phyloP scores from a whole-genome alignment of 2,888 invertebrate genomes.

The Amphipoea lucens region DNA sequence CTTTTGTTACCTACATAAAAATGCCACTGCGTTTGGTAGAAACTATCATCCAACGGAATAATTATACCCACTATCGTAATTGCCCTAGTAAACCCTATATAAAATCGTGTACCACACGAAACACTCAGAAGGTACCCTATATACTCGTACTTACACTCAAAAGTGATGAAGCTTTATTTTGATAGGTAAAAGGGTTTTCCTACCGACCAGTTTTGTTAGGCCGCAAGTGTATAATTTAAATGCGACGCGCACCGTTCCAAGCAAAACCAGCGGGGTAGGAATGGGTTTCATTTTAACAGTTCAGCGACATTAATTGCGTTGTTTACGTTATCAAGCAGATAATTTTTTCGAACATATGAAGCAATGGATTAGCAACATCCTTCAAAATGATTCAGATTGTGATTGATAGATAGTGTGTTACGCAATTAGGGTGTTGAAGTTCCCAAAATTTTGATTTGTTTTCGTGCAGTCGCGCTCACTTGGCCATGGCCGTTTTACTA shows the following conservation, averaged over 20 bases:
- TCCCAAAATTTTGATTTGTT: background rate
- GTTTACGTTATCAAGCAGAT: too few relatives aligned
- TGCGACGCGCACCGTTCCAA: background rate
- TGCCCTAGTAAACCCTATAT: too few relatives aligned
- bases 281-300: too few relatives aligned
- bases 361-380: too few relatives aligned
- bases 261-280: background rate
- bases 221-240: conserved; percentile 2
- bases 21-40: too few relatives aligned
- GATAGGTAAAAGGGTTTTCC: background rate
- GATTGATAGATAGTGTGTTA: too few relatives aligned
- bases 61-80: too few relatives aligned
- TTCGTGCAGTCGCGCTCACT: background rate
- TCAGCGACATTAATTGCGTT: too few relatives aligned
- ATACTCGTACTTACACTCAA: background rate
- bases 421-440: background rate
- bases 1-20: too few relatives aligned
- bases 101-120: background rate
- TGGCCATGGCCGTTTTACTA: background rate
- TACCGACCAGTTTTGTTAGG: conserved; percentile 2
- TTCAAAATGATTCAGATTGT: too few relatives aligned
- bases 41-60: too few relatives aligned
- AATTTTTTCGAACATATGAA: too few relatives aligned
- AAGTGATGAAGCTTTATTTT: conserved; percentile 10
- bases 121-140: background rate